Evolutionary conservation across 2,113 vertebrate genomes (phyloP).

Genomic region (Sylvietta virens): DNA sequence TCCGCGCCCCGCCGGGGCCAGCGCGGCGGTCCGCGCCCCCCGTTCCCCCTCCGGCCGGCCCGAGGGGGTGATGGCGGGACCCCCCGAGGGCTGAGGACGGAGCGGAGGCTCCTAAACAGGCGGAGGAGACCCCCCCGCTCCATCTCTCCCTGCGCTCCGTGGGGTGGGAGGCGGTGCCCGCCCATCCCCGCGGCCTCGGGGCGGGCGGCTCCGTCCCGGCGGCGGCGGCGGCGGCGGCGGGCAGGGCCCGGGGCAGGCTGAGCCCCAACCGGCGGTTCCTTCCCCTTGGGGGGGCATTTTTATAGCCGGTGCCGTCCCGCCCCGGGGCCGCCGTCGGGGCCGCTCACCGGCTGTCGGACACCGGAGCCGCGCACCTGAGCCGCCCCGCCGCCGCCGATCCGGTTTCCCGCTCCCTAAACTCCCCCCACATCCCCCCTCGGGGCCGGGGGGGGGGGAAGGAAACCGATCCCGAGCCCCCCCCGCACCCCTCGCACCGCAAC

Average conservation of each 20-base stretch:
- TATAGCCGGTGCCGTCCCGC: background rate
- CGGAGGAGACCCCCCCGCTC: too few relatives aligned
- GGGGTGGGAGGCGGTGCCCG: too few relatives aligned
- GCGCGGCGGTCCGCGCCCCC: too few relatives aligned
- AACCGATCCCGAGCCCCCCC: background rate
- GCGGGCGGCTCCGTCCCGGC: too few relatives aligned
- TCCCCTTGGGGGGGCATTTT: background rate
- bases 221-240: too few relatives aligned
- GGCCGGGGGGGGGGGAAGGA: background rate
- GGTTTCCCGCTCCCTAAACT: background rate
- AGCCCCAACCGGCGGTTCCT: background rate
- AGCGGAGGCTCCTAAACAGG: too few relatives aligned
- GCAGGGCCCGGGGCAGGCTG: background rate
- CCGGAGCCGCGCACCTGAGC: background rate
- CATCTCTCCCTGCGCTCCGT: too few relatives aligned
- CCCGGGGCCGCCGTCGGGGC: background rate
- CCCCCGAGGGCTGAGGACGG: too few relatives aligned
- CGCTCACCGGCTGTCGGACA: background rate
- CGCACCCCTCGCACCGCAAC: background rate
- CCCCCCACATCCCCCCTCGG: background rate
- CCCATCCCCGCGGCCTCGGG: too few relatives aligned
- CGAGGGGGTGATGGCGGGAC: too few relatives aligned
- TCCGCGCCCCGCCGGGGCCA: background rate
- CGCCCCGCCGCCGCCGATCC: background rate
- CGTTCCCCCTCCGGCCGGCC: too few relatives aligned